Percentiles rank a stretch among this genome's conserved stretches.
These are phyloP conservation scores for Lindbergichthys nudifrons DNA, from an alignment of 2,797 vertebrate genomes.

Conservation along the genomic window DNA sequence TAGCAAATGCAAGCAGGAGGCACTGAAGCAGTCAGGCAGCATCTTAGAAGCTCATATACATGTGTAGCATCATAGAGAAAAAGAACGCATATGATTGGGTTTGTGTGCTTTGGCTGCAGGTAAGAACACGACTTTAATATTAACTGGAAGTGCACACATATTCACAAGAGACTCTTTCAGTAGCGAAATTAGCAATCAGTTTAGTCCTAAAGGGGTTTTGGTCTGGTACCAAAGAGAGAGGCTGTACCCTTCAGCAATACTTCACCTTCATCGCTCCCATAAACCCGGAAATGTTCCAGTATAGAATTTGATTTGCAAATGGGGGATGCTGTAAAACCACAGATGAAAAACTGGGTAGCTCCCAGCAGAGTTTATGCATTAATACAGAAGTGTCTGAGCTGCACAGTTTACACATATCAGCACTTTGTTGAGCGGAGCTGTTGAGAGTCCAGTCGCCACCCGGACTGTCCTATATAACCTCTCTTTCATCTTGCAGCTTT, in stretches of 20 bases:
- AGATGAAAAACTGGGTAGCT: slow-evolving; percentile 20
- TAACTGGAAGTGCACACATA: slow-evolving; percentile 32
- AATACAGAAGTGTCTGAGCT: slow-evolving; percentile 13
- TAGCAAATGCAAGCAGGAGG: slow-evolving; percentile 33
- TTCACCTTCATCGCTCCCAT: slow-evolving; percentile 61
- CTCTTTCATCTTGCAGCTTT: slow-evolving; percentile 41
- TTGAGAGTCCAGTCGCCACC: slow-evolving; percentile 3
- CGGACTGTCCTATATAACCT: slow-evolving; percentile 13
- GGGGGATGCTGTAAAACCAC: slow-evolving; percentile 40
- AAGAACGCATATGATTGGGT: slow-evolving; percentile 20
- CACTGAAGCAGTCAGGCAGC: slow-evolving; percentile 11
- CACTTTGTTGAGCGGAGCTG: slow-evolving; percentile 14
- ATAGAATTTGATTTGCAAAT: slow-evolving; percentile 64
- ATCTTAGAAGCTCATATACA: slow-evolving; percentile 18
- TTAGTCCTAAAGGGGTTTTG: slow-evolving; percentile 50
- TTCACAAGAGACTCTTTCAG: slow-evolving; percentile 34
- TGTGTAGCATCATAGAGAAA: slow-evolving; percentile 21
- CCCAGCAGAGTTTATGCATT: slow-evolving; percentile 18
- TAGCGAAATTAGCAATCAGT: slow-evolving; percentile 17
- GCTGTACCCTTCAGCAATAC: slow-evolving; percentile 48
- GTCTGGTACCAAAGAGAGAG: slow-evolving; percentile 28
- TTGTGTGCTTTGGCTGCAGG: slow-evolving; percentile 43
- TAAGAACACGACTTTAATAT: slow-evolving; percentile 58
- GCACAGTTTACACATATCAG: slow-evolving; percentile 26
- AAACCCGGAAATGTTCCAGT: slow-evolving; percentile 59